A percentile compares a stretch with the other conserved stretches of the same genome.
phyloP scores from a whole-genome alignment of 2,797 vertebrate genomes.

The Phataginus tricuspis region DNA sequence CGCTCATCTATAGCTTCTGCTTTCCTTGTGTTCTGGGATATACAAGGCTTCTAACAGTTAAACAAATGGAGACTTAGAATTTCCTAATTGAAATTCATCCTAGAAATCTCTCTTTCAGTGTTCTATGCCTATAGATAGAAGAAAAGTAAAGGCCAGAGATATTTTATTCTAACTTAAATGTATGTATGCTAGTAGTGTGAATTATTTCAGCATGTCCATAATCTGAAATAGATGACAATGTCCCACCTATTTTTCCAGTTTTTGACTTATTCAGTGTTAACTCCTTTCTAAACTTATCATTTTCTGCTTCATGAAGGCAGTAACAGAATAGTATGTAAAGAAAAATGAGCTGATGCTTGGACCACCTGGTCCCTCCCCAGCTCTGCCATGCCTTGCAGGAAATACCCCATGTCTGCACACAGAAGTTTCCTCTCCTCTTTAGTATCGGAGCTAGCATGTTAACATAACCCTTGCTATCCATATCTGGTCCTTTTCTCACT shows the following conservation, averaged over 20 bases:
- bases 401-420: neutral
- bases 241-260: neutral
- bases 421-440: neutral
- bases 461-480: neutral
- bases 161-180: slow-evolving; percentile 20
- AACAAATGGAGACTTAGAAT: neutral
- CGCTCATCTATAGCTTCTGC: neutral
- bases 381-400: neutral
- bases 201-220: neutral
- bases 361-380: no score
- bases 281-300: neutral
- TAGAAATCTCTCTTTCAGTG: slow-evolving; percentile 32
- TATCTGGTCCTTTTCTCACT: neutral
- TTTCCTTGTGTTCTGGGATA: neutral
- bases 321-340: neutral
- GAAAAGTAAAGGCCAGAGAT: neutral
- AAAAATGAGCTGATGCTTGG: neutral
- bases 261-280: neutral
- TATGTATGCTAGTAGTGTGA: neutral
- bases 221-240: neutral
- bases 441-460: neutral
- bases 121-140: neutral
- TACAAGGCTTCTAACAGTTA: neutral
- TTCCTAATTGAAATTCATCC: slow-evolving; percentile 7
- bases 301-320: neutral